Base-by-base conservation (phyloP, 2,797 vertebrate species). In the Hydrolagus colliei region DNA sequence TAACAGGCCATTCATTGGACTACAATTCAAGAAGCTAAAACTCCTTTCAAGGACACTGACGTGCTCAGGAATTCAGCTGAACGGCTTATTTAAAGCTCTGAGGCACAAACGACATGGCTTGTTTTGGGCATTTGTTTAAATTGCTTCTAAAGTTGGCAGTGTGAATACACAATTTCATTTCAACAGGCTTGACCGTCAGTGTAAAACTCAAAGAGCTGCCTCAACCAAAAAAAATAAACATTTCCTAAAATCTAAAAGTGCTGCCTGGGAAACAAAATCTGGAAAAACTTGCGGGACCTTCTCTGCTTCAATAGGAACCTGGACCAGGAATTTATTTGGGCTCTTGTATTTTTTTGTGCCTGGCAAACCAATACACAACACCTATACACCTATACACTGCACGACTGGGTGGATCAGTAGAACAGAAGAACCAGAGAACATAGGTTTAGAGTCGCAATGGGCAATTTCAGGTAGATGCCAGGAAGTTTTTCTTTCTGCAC, bases 21-120 rank as follows among this genome's bases (percentile, higher is more conserved):
- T 84, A 71, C 14, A 84, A 84, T 11, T 71, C 27, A 84, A 82
- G 79, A 67, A 84, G 41, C 71, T 35, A 84, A 86, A 88, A 89
- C 88, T 86, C 86, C 89, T 86, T 67, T 87, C 87, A 82, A 78
- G 87, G 86, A 86, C 67, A 88, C 85, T 65, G 62, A 68, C 80
- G 87, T 68, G 88, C 87, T 87, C 86, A 89, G 88, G 90, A 91
- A 89, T 87, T 80, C 82, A 86, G 85, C 87, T 88, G 87, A 86
- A 86, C 86, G 88, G 85, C 89, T 84, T 68, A 92, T 87, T 86
- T 52, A 77, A 85, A 0, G 88, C 89, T 90, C 86, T 1, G 2
- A 88, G 91, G 88, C 0, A 86, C 88, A 88, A 62, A 82, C 18
- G 79, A 84, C 41, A 82, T 67, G 79, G 68, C 79, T 63, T 71